A percentile compares a stretch with the other conserved stretches of the same genome.
These are phyloP conservation scores for Notamacropus eugenii DNA, from an alignment of 2,797 vertebrate genomes.

Conservation along the genomic window DNA sequence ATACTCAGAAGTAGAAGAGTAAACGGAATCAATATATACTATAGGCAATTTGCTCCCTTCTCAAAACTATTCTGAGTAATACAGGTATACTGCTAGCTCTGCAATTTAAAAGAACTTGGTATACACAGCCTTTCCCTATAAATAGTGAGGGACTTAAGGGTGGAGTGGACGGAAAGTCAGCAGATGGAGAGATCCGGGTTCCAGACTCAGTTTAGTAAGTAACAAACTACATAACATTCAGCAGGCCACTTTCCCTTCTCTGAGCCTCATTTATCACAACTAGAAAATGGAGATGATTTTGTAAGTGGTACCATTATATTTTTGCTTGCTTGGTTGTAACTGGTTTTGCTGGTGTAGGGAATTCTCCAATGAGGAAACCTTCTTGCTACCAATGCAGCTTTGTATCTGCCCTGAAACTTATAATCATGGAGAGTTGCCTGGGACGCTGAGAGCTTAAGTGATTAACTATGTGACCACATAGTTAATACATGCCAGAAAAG, in stretches of 20 bases:
- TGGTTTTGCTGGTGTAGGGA: background rate
- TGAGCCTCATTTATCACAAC: background rate
- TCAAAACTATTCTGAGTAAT: slow-evolving; percentile 60
- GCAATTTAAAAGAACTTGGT: slow-evolving; percentile 31
- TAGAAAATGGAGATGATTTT: background rate
- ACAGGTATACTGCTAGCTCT: slow-evolving; percentile 12
- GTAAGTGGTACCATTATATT: background rate
- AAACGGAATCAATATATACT: slow-evolving; percentile 72
- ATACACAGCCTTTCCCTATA: background rate
- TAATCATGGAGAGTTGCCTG: background rate
- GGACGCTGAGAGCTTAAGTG: background rate
- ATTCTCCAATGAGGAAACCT: background rate
- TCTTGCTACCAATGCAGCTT: background rate
- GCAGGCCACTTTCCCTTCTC: background rate
- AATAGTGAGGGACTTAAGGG: background rate
- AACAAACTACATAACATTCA: background rate
- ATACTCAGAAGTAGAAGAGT: slow-evolving; percentile 70
- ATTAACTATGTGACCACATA: background rate
- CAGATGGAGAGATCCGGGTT: background rate
- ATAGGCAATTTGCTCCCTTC: slow-evolving; percentile 66
- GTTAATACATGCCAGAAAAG: background rate
- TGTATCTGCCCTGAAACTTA: background rate
- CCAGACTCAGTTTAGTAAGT: background rate
- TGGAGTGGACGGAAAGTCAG: background rate
- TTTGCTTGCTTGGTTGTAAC: background rate